These are phyloP conservation scores for Dendrolimus houi DNA, from an alignment of 2,888 invertebrate genomes.

Conservation along the genomic window DNA sequence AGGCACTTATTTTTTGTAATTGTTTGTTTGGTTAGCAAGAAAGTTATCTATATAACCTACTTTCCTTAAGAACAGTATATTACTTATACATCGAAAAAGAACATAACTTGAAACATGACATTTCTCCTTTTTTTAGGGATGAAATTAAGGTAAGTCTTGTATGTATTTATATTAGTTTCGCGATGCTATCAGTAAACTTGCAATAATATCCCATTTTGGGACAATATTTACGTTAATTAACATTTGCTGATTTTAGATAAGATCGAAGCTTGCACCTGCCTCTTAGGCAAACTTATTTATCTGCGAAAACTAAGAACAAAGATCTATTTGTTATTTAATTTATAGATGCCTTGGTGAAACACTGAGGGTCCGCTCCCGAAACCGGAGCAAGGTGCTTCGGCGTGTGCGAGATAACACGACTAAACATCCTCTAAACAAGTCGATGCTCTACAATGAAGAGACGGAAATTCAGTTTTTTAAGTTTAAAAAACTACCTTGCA, in stretches of 20 bases:
- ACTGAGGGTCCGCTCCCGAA: slow-evolving; percentile 35
- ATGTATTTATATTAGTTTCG: neutral
- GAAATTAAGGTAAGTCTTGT: too few species aligned
- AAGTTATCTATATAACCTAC: too few species aligned
- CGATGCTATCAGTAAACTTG: slow-evolving; percentile 29
- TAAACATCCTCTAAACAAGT: slow-evolving; percentile 65
- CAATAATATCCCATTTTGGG: slow-evolving; percentile 22
- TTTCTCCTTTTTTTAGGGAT: too few species aligned
- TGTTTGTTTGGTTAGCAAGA: too few species aligned
- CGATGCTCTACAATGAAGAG: slow-evolving; percentile 48
- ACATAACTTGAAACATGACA: too few species aligned
- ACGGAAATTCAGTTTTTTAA: slow-evolving; percentile 49
- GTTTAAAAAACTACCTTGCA: slow-evolving; percentile 47
- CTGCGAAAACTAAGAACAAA: slow-evolving; percentile 55
- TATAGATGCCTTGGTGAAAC: slow-evolving; percentile 44
- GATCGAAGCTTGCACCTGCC: slow-evolving; percentile 51
- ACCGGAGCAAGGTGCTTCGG: slow-evolving; percentile 57
- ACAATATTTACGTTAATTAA: slow-evolving; percentile 56
- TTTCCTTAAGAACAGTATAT: too few species aligned
- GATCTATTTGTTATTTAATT: slow-evolving; percentile 56
- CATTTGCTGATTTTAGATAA: slow-evolving; percentile 54
- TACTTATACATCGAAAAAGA: too few species aligned
- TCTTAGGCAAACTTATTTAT: slow-evolving; percentile 49
- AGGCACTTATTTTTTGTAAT: too few species aligned
- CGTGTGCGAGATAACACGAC: slow-evolving; percentile 69